These are phyloP conservation scores for Crossaster papposus DNA, from an alignment of 53 echinoderm and acorn worm genomes.

Conservation along the genomic window DNA sequence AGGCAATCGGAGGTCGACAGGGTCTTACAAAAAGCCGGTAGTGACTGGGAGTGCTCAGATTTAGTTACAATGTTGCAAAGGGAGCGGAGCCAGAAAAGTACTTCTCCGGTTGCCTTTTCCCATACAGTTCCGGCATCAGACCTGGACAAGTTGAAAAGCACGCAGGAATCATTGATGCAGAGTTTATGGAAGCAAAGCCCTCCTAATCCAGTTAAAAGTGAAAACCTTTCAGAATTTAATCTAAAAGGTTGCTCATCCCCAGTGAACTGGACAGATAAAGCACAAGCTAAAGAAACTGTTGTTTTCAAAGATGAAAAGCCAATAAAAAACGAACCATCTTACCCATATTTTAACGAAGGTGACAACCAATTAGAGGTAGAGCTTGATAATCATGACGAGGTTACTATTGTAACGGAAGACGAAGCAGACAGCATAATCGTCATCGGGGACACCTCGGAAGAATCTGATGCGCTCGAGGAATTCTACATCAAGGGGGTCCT, in stretches of 20 bases:
- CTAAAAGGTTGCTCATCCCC: neutral
- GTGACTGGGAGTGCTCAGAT: slow-evolving; percentile 4
- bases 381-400: neutral
- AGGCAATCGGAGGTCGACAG: slow-evolving; percentile 12
- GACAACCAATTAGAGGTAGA: neutral
- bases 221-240: neutral
- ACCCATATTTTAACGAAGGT: neutral
- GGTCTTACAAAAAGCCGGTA: neutral
- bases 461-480: slow-evolving; percentile 10
- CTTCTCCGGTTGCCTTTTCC: neutral
- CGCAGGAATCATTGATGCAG: slow-evolving; percentile 19
- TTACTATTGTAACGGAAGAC: neutral
- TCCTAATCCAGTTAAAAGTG: neutral
- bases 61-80: neutral
- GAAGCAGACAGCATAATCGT: slow-evolving; percentile 14
- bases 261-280: neutral
- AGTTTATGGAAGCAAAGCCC: neutral
- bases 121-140: no score
- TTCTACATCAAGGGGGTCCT: slow-evolving; percentile 10
- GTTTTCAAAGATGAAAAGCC: neutral
- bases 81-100: neutral
- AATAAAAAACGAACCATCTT: neutral
- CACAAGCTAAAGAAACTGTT: neutral
- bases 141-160: slow-evolving; percentile 23
- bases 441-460: neutral